Conservation (phyloP, 2,888 invertebrate species). For the Lithosia quadra region DNA sequence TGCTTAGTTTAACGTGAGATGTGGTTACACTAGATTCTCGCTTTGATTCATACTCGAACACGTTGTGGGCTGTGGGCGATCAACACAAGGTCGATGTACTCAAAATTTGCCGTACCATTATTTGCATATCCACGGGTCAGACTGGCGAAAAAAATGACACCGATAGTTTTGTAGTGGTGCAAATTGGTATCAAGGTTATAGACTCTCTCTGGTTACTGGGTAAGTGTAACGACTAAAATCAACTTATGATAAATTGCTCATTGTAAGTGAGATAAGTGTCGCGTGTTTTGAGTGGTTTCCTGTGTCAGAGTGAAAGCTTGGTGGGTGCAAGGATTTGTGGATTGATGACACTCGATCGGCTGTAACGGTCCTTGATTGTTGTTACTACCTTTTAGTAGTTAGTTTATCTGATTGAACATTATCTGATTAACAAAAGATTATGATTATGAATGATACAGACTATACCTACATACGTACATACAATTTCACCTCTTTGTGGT, state of each 20-base stretch:
- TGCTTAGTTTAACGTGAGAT: constrained; percentile 62
- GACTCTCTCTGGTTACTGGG: constrained; percentile 83
- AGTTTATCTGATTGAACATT: background rate
- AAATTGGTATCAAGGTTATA: constrained; percentile 84
- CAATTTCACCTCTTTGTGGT: too few relatives aligned
- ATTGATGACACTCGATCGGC: constrained; percentile 59
- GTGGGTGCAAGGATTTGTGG: constrained; percentile 69
- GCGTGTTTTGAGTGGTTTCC: constrained; percentile 79
- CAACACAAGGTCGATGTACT: constrained; percentile 83
- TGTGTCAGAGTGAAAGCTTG: constrained; percentile 82
- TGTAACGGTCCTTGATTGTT: constrained; percentile 44
- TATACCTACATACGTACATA: background rate
- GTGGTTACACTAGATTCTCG: constrained; percentile 69
- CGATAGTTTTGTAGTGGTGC: constrained; percentile 74
- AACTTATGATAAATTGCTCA: constrained; percentile 84
- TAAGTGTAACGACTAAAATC: constrained; percentile 85
- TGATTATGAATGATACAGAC: background rate
- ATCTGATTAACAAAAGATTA: background rate
- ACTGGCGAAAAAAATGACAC: constrained; percentile 82
- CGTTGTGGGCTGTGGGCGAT: constrained; percentile 69
- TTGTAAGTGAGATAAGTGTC: constrained; percentile 83
- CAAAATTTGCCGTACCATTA: constrained; percentile 82
- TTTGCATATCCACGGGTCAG: constrained; percentile 80
- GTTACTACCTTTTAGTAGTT: constrained; percentile 28
- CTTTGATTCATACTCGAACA: constrained; percentile 72